Evolutionary conservation across 2,113 vertebrate species (phyloP).

Genomic region (human (Homo sapiens)): DNA sequence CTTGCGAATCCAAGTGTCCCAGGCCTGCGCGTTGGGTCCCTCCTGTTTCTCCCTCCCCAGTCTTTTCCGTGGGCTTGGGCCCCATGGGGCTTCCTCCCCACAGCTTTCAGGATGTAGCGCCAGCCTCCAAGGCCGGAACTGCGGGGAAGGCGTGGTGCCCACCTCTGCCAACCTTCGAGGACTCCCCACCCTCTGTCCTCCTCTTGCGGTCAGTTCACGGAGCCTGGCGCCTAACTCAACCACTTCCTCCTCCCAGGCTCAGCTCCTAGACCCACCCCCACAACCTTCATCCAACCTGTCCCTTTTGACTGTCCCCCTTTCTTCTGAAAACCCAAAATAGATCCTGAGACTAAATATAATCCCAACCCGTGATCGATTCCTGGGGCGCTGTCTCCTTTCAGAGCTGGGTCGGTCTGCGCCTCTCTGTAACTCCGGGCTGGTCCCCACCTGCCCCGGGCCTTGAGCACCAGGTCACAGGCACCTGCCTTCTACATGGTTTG

Average conservation of each 20-base stretch:
- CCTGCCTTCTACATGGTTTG: rapidly evolving
- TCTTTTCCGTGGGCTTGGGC: background rate
- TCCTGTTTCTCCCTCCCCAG: background rate
- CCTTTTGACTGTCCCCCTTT: background rate
- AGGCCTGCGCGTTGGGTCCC: background rate
- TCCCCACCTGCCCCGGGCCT: background rate
- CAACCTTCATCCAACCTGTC: conserved; percentile 47
- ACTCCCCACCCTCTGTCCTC: rapidly evolving
- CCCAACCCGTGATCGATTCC: conserved; percentile 65
- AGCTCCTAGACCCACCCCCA: conserved; percentile 34
- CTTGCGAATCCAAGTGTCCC: background rate
- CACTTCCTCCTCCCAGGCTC: background rate
- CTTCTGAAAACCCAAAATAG: conserved; percentile 64
- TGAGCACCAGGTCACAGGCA: background rate
- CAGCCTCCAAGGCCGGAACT: background rate
- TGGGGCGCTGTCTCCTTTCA: conserved; percentile 56
- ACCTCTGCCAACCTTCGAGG: background rate
- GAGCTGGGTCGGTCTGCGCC: conserved; percentile 36
- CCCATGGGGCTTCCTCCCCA: background rate
- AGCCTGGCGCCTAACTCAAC: background rate
- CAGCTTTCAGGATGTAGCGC: background rate
- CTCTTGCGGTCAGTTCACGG: background rate
- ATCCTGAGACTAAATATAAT: conserved; percentile 74
- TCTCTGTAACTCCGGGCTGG: background rate
- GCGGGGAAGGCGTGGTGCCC: background rate